phyloP scores from a whole-genome alignment of 2,797 vertebrate genomes.

The Smutsia gigantea region DNA sequence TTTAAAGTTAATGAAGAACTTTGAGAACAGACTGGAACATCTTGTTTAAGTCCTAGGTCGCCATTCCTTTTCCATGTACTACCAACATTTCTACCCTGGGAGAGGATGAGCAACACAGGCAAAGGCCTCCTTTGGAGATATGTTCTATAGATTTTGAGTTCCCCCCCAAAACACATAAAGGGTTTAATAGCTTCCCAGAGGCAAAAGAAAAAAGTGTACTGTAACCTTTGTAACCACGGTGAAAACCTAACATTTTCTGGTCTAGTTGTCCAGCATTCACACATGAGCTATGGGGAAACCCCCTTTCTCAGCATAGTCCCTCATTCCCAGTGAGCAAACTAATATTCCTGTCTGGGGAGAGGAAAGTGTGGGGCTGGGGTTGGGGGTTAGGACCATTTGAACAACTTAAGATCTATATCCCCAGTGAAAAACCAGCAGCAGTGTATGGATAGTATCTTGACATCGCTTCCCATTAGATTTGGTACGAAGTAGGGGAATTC shows the following conservation, averaged over 20 bases:
- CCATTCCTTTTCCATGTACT: not conserved
- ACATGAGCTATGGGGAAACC: not conserved
- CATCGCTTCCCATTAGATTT: not conserved
- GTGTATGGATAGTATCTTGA: not conserved
- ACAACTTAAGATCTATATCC: not conserved
- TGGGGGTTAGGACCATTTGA: not conserved
- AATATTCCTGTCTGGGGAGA: not conserved
- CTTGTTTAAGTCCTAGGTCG: not conserved
- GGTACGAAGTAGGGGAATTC: not conserved
- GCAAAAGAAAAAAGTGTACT: not conserved
- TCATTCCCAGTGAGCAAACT: not conserved
- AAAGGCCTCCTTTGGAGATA: not conserved
- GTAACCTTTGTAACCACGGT: not conserved
- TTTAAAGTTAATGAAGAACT: not conserved
- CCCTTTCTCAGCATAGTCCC: not conserved
- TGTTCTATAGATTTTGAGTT: not conserved
- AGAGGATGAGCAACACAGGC: not conserved
- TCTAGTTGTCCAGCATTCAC: not conserved
- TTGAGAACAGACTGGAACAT: not conserved
- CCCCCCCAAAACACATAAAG: not conserved
- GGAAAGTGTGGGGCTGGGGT: too few relatives aligned
- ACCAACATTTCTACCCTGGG: not conserved
- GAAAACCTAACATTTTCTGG: not conserved
- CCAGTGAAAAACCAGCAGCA: not conserved
- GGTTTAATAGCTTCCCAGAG: not conserved